A percentile compares a stretch with the other conserved stretches of the same genome.
These are phyloP conservation scores for Puntigrus tetrazona DNA, from an alignment of 2,113 vertebrate species.

Conservation along the genomic window DNA sequence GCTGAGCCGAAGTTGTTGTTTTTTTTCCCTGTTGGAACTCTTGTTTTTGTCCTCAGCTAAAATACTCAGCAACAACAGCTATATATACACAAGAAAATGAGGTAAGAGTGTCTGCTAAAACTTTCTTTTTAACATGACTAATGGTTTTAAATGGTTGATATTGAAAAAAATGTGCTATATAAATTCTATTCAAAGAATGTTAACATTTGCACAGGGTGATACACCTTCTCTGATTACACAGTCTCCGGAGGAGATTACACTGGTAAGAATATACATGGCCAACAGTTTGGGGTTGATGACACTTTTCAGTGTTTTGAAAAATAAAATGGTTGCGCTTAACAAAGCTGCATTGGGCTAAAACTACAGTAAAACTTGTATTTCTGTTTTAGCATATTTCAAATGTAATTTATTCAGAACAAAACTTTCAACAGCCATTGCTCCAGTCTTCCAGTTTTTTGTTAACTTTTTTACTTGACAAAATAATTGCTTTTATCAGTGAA, in stretches of 20 bases:
- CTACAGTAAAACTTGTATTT: neutral
- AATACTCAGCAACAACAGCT: neutral
- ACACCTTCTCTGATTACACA: neutral
- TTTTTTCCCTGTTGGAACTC: neutral
- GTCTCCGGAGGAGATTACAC: neutral
- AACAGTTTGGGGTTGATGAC: neutral
- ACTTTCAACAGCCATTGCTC: neutral
- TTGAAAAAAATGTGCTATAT: neutral
- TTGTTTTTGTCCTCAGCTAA: constrained; percentile 1
- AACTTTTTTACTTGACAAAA: constrained; percentile 9
- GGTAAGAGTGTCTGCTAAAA: neutral
- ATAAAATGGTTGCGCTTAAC: neutral
- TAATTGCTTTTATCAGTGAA: constrained; percentile 50
- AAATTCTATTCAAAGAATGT: neutral
- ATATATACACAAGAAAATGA: constrained; percentile 28
- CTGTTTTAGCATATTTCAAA: neutral
- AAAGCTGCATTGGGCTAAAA: neutral
- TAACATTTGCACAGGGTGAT: neutral
- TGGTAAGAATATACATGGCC: neutral
- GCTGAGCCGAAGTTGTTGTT: neutral
- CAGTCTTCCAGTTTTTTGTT: too few species aligned
- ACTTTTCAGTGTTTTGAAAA: neutral
- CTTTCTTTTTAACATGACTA: neutral
- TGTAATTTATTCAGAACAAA: neutral
- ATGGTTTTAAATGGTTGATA: neutral